A percentile compares a stretch with the other conserved stretches of the same genome.
These are phyloP conservation scores for Epsilonema sp. DNA, from an alignment of 2,888 invertebrate species.

Conservation along the genomic window DNA sequence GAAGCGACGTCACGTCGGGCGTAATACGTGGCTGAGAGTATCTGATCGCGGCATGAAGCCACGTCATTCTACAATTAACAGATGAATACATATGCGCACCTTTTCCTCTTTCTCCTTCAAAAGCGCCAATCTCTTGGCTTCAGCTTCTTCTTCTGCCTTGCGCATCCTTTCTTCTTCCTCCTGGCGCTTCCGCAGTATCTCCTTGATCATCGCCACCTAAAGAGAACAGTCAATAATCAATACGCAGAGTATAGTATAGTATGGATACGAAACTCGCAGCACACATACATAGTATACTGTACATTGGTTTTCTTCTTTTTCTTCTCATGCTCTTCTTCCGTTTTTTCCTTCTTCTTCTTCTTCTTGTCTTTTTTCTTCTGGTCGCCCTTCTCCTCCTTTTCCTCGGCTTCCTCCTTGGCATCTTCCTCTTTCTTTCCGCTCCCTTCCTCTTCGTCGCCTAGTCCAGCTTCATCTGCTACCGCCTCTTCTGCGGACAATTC, in stretches of 20 bases:
- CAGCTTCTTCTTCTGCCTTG: constrained; percentile 46
- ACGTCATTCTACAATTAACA: too few species aligned
- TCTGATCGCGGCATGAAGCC: too few species aligned
- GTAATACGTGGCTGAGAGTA: too few species aligned
- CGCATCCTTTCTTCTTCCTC: constrained; percentile 43
- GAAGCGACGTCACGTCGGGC: too few species aligned
- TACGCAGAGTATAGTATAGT: too few species aligned
- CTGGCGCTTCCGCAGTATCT: constrained; percentile 29
- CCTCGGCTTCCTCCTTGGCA: constrained; percentile 43
- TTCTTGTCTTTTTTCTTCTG: constrained; percentile 7
- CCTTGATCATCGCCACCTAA: constrained; percentile 30
- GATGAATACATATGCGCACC: constrained; percentile 27
- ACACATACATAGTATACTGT: too few species aligned
- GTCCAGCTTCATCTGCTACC: constrained; percentile 1
- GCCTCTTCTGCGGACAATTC: background rate
- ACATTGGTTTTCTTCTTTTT: constrained; percentile 6
- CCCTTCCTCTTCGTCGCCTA: constrained; percentile 31
- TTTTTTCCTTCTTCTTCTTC: constrained; percentile 11
- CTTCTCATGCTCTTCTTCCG: constrained; percentile 7
- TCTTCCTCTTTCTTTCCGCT: constrained; percentile 39
- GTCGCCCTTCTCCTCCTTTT: constrained; percentile 7
- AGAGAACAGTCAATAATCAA: background rate
- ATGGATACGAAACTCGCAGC: too few species aligned
- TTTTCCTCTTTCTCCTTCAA: constrained; percentile 44
- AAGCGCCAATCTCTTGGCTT: constrained; percentile 24